These are phyloP conservation scores for Dinoponera quadriceps DNA, from an alignment of 1,140 invertebrate species.

Conservation along the genomic window DNA sequence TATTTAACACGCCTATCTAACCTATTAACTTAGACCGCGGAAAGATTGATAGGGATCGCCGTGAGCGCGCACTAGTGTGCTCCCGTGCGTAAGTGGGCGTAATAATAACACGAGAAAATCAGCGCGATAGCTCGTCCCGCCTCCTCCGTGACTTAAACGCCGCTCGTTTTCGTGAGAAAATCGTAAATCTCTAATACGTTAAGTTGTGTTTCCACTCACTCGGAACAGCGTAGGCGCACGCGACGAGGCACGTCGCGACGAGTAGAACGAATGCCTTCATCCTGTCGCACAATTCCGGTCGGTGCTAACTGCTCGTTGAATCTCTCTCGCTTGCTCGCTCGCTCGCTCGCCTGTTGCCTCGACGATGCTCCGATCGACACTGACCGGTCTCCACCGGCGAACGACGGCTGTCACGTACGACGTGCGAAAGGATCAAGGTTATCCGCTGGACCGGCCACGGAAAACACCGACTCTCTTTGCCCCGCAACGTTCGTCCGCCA, in stretches of 20 bases:
- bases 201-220: conserved; percentile 71
- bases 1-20: too few relatives aligned
- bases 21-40: too few relatives aligned
- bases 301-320: too few relatives aligned
- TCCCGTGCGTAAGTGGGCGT: too few relatives aligned
- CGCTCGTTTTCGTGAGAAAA: too few relatives aligned
- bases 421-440: conserved; percentile 75
- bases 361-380: conserved; percentile 68
- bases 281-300: background rate
- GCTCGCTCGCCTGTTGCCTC: conserved; percentile 42
- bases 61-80: too few relatives aligned
- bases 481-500: conserved; percentile 58
- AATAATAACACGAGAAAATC: too few relatives aligned
- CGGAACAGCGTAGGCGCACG: conserved; percentile 75
- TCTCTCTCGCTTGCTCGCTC: background rate
- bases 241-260: conserved; percentile 69
- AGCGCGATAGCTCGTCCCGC: too few relatives aligned
- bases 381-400: conserved; percentile 44
- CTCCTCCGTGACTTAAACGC: too few relatives aligned
- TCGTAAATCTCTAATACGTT: too few relatives aligned
- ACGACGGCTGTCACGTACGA: conserved; percentile 66
- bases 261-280: conserved; percentile 71
- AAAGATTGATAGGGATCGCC: too few relatives aligned
- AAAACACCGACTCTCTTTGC: conserved; percentile 64
- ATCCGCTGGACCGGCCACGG: conserved; percentile 67